Evolutionary conservation across 2,113 vertebrate species (phyloP).

Genomic region (Strix aluco): DNA sequence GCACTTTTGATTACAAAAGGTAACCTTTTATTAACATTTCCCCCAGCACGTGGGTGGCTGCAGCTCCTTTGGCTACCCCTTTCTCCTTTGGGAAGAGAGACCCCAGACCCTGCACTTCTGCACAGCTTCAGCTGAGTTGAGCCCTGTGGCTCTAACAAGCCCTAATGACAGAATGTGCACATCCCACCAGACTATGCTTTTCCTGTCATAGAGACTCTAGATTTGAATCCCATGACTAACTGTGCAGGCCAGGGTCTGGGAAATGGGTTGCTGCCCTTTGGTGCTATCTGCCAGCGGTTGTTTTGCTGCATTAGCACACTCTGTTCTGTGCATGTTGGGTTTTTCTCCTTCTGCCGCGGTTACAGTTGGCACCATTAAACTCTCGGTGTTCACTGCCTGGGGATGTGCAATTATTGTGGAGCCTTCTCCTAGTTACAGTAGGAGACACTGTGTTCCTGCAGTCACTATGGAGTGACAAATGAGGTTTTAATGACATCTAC

Average conservation of each 20-base stretch:
- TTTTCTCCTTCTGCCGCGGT: background rate
- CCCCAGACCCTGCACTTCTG: background rate
- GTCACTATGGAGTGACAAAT: conserved; percentile 42
- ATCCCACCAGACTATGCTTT: background rate
- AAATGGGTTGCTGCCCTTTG: background rate
- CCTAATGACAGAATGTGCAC: background rate
- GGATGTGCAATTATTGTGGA: conserved; percentile 62
- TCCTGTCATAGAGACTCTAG: background rate
- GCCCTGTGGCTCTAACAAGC: background rate
- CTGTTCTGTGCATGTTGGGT: background rate
- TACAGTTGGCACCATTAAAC: conserved; percentile 53
- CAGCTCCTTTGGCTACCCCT: background rate
- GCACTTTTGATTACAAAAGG: rapidly evolving
- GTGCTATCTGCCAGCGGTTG: background rate
- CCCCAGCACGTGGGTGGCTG: rapidly evolving
- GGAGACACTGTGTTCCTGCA: conserved; percentile 20
- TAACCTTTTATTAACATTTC: background rate
- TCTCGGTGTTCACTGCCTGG: conserved; percentile 29
- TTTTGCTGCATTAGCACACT: background rate
- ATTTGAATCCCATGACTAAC: background rate
- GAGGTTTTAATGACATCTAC: conserved; percentile 60
- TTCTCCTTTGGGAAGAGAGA: background rate
- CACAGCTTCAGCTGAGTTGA: background rate
- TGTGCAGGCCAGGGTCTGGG: background rate
- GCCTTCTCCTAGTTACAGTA: conserved; percentile 63